Conservation (phyloP, 2,113 vertebrate species). For the Rhea pennata region DNA sequence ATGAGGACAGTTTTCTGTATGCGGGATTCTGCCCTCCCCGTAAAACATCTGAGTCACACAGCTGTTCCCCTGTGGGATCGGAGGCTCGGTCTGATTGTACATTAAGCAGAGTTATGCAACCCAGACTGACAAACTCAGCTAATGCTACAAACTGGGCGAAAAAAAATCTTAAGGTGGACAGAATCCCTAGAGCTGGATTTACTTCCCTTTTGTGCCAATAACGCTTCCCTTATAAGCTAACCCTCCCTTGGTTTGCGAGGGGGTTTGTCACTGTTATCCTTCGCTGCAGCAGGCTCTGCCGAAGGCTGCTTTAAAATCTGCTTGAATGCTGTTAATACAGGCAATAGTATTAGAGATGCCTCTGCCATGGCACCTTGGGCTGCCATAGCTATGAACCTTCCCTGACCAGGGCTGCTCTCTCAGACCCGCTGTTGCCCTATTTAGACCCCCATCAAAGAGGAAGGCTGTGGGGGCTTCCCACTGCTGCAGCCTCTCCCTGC, state of each 20-base stretch:
- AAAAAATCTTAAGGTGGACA: not conserved
- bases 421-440: not conserved
- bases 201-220: not conserved
- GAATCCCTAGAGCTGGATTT: not conserved
- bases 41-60: constrained; percentile 55
- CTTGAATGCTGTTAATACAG: not conserved
- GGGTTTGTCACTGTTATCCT: not conserved
- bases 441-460: constrained; percentile 50
- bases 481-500: constrained; percentile 41
- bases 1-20: constrained; percentile 37
- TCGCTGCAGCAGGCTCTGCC: not conserved
- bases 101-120: constrained; percentile 28
- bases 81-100: constrained; percentile 31
- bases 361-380: not conserved
- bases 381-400: not conserved
- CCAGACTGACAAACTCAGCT: not conserved
- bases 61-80: constrained; percentile 39
- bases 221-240: not conserved
- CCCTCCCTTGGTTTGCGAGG: not conserved
- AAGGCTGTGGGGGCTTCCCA: constrained; percentile 46
- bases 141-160: not conserved
- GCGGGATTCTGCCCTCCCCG: constrained; percentile 7
- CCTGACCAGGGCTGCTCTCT: not conserved
- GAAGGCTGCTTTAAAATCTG: not conserved
- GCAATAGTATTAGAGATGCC: not conserved